Percentiles rank a stretch among this genome's conserved stretches.
These are phyloP conservation scores for Caranx ignobilis DNA, from an alignment of 2,113 vertebrate species.

Conservation along the genomic window DNA sequence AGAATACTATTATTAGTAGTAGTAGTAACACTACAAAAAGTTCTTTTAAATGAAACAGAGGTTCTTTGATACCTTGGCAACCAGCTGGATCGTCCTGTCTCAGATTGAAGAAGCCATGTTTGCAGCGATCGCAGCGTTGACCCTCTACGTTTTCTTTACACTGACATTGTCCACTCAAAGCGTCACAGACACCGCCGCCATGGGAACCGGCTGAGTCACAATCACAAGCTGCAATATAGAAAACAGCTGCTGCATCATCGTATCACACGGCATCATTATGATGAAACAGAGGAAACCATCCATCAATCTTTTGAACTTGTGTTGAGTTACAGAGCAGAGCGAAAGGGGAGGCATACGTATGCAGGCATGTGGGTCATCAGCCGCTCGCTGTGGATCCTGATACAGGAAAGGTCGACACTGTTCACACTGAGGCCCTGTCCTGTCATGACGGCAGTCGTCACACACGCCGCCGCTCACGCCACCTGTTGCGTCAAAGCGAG, in stretches of 20 bases:
- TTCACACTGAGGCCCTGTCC: slow-evolving; percentile 88
- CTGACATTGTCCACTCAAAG: slow-evolving; percentile 81
- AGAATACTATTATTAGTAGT: no score
- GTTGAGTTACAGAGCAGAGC: no score
- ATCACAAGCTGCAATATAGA: slow-evolving; percentile 83
- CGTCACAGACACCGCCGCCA: slow-evolving; percentile 81
- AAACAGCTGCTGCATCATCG: background rate
- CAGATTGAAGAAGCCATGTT: slow-evolving; percentile 83
- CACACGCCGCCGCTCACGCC: slow-evolving; percentile 87
- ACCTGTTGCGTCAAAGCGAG: slow-evolving; percentile 72
- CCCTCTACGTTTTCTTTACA: slow-evolving; percentile 90
- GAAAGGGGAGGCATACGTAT: slow-evolving; percentile 79
- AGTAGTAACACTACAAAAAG: background rate
- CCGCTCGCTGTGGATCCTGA: slow-evolving; percentile 79
- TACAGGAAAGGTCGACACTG: slow-evolving; percentile 85
- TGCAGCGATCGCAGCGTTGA: slow-evolving; percentile 86
- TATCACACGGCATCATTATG: background rate
- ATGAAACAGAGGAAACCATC: background rate
- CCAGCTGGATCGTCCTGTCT: slow-evolving; percentile 78
- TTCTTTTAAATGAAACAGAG: background rate
- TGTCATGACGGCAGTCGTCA: slow-evolving; percentile 87
- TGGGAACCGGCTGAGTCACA: slow-evolving; percentile 84
- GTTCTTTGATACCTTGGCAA: slow-evolving; percentile 83
- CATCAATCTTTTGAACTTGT: background rate
- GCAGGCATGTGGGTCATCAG: slow-evolving; percentile 81